A percentile compares a stretch with the other conserved stretches of the same genome.
These are phyloP conservation scores for Morone saxatilis DNA, from an alignment of 2,113 vertebrate species.

Conservation along the genomic window DNA sequence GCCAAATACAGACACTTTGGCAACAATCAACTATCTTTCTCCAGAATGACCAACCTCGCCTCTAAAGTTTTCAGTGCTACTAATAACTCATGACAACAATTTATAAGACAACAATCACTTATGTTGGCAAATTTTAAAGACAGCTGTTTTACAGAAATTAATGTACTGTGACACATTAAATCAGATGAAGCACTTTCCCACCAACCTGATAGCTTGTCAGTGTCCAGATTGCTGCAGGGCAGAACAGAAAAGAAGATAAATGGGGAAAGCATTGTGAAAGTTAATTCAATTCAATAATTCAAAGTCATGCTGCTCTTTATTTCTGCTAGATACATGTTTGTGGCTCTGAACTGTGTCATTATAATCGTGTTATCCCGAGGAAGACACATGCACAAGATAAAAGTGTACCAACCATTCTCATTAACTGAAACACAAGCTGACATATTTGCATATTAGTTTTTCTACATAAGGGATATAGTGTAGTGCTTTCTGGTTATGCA, in stretches of 20 bases:
- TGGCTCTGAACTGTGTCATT: not conserved
- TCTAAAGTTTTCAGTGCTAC: not conserved
- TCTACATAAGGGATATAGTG: not conserved
- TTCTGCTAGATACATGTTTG: conserved; percentile 16
- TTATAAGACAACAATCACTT: not conserved
- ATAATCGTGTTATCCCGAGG: not conserved
- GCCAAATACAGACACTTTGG: too few relatives aligned
- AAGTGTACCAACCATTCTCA: not conserved
- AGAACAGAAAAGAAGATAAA: conserved; percentile 56
- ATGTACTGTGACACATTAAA: conserved; percentile 12
- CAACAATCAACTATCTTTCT: too few relatives aligned
- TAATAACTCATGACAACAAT: not conserved
- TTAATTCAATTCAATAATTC: conserved; percentile 51
- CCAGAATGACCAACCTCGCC: too few relatives aligned
- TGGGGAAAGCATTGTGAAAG: conserved; percentile 12
- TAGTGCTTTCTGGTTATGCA: not conserved
- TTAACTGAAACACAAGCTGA: not conserved
- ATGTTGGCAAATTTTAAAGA: not conserved
- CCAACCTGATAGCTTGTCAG: conserved; percentile 95
- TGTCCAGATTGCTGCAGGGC: conserved; percentile 92
- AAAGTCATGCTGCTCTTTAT: conserved; percentile 26
- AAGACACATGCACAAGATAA: not conserved
- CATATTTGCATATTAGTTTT: not conserved
- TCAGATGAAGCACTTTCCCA: conserved; percentile 50
- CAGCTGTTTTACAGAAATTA: not conserved